These are phyloP conservation scores for Empidonax traillii DNA, from an alignment of 2,113 vertebrate species.

Conservation along the genomic window DNA sequence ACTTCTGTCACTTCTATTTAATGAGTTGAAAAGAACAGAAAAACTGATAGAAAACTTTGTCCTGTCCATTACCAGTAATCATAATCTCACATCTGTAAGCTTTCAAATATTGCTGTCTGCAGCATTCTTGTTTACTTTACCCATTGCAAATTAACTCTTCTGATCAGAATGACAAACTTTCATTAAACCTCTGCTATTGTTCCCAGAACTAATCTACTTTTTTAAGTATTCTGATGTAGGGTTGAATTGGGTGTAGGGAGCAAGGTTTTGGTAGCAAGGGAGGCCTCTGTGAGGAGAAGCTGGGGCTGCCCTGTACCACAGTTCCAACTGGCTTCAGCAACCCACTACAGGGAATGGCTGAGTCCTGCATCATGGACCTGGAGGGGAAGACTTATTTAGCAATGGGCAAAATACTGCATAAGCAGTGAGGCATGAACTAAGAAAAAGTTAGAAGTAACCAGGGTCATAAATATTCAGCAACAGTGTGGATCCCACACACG, in stretches of 20 bases:
- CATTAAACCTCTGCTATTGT: not conserved
- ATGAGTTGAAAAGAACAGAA: not conserved
- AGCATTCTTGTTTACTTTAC: not conserved
- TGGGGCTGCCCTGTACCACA: not conserved
- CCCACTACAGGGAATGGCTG: fast-evolving
- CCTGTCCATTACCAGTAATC: not conserved
- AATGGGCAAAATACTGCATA: not conserved
- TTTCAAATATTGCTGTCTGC: not conserved
- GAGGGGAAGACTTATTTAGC: not conserved
- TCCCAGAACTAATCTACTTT: not conserved
- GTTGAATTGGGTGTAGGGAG: not conserved
- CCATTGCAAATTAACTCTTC: not conserved
- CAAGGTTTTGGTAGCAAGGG: not conserved
- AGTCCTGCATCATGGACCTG: fast-evolving
- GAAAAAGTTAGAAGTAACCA: not conserved
- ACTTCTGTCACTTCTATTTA: not conserved
- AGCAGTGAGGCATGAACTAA: not conserved
- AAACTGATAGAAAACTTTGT: not conserved
- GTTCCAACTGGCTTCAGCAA: not conserved
- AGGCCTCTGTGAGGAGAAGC: not conserved
- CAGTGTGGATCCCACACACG: too few species aligned
- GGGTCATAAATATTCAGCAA: too few species aligned
- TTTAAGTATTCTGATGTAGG: not conserved
- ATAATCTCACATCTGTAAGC: not conserved
- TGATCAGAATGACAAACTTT: not conserved